A percentile compares a stretch with the other conserved stretches of the same genome.
Conservation (phyloP, 2,888 invertebrate species). For the Drosophila aldrichi region DNA sequence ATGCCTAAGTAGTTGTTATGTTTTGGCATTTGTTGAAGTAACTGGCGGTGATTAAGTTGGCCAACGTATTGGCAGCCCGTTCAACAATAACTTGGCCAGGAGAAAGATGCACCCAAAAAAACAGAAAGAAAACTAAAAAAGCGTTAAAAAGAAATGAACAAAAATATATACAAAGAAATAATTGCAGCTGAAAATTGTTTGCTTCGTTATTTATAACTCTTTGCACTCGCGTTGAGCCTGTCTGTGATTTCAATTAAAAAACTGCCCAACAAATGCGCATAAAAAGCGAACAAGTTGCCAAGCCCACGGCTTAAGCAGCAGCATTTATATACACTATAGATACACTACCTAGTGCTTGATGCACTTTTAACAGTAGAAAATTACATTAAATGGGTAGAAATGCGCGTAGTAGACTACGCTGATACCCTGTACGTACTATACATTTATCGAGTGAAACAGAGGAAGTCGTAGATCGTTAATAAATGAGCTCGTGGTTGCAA, state of each 20-base stretch:
- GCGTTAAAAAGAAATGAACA: neutral
- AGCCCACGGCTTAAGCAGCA: slow-evolving; percentile 6
- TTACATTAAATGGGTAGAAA: slow-evolving; percentile 36
- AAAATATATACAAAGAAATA: slow-evolving; percentile 41
- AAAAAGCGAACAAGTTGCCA: slow-evolving; percentile 39
- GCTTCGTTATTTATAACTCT: slow-evolving; percentile 54
- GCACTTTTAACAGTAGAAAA: slow-evolving; percentile 52
- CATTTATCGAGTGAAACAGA: neutral
- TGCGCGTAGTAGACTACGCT: accelerated
- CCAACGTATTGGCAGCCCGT: slow-evolving; percentile 64
- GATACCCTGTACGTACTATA: slow-evolving; percentile 6
- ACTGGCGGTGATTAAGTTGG: slow-evolving; percentile 73
- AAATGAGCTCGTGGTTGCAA: neutral
- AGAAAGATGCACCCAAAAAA: slow-evolving; percentile 28
- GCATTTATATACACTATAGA: slow-evolving; percentile 32
- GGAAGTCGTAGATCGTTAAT: too few species aligned
- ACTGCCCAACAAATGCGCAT: slow-evolving; percentile 55
- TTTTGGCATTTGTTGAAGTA: slow-evolving; percentile 77
- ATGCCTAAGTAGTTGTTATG: slow-evolving; percentile 75
- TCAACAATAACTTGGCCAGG: slow-evolving; percentile 50
- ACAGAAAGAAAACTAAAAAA: neutral
- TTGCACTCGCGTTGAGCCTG: slow-evolving; percentile 28
- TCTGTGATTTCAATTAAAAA: slow-evolving; percentile 79
- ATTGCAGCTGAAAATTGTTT: slow-evolving; percentile 61
- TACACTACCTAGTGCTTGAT: slow-evolving; percentile 31